These are phyloP conservation scores for Galago senegalensis DNA, from an alignment of 2,797 vertebrate genomes.

Conservation along the genomic window DNA sequence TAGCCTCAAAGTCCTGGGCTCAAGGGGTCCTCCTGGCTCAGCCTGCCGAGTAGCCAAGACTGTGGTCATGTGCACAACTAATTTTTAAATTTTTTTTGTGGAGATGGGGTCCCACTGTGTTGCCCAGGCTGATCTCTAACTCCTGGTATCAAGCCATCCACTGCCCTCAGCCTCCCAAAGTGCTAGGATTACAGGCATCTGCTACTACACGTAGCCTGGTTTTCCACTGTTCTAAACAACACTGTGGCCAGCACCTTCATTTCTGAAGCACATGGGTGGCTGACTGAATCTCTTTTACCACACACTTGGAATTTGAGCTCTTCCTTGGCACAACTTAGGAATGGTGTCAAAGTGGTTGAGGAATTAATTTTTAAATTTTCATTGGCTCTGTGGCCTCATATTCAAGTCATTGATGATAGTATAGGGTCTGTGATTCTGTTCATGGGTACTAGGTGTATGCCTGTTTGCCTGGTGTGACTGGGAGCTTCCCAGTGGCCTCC, in stretches of 20 bases:
- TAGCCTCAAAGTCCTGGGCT: background rate
- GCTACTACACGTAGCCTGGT: too few species aligned
- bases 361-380: background rate
- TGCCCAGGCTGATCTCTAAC: background rate
- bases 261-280: background rate
- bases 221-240: background rate
- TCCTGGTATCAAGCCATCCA: background rate
- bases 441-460: background rate
- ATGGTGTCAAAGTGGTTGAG: background rate
- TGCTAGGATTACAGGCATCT: background rate
- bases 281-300: background rate
- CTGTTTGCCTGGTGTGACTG: background rate
- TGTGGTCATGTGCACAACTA: background rate
- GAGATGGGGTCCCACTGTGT: background rate
- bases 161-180: background rate
- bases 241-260: background rate
- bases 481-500: background rate
- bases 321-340: background rate
- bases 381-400: background rate
- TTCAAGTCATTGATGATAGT: background rate
- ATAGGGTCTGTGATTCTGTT: background rate
- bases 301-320: background rate
- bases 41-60: background rate
- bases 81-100: background rate
- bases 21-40: background rate